Evolutionary conservation across 2,888 invertebrate species (phyloP).

Genomic region (Mechanitis mazaeus): DNA sequence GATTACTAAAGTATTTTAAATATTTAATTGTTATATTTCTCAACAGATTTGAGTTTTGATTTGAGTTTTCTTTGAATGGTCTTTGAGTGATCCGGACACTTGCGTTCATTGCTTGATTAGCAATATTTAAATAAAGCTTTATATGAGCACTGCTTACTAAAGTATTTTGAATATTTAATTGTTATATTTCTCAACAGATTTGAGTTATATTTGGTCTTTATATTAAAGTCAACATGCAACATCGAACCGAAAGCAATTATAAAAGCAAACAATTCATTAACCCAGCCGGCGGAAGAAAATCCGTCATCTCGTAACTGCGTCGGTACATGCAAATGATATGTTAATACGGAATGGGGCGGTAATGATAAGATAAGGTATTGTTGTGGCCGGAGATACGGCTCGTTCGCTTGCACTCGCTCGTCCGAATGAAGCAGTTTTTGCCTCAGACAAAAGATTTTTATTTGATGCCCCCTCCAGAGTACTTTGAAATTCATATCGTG

Average conservation of each 20-base stretch:
- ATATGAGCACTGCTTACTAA: too few relatives aligned
- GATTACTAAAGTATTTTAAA: too few relatives aligned
- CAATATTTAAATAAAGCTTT: too few relatives aligned
- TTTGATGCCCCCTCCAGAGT: conserved; percentile 13
- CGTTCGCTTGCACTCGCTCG: conserved; percentile 27
- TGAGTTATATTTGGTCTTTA: too few relatives aligned
- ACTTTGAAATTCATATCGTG: background rate
- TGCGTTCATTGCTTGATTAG: too few relatives aligned
- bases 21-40: too few relatives aligned
- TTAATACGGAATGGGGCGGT: conserved; percentile 67
- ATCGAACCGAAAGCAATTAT: conserved; percentile 7
- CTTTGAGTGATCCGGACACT: too few relatives aligned
- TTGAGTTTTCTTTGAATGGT: too few relatives aligned
- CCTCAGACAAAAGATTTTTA: conserved; percentile 19
- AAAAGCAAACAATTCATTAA: conserved; percentile 24
- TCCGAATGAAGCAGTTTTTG: conserved; percentile 23
- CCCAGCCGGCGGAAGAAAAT: conserved; percentile 66
- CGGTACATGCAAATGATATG: conserved; percentile 71
- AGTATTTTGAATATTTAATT: too few relatives aligned
- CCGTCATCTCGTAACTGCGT: conserved; percentile 70
- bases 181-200: too few relatives aligned
- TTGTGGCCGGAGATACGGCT: conserved; percentile 63
- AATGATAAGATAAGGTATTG: conserved; percentile 71
- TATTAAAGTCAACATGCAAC: too few relatives aligned
- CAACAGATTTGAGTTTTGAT: too few relatives aligned